Evolutionary conservation across 2,797 vertebrate species (phyloP).

Genomic region (Orientallactaga sibirica): DNA sequence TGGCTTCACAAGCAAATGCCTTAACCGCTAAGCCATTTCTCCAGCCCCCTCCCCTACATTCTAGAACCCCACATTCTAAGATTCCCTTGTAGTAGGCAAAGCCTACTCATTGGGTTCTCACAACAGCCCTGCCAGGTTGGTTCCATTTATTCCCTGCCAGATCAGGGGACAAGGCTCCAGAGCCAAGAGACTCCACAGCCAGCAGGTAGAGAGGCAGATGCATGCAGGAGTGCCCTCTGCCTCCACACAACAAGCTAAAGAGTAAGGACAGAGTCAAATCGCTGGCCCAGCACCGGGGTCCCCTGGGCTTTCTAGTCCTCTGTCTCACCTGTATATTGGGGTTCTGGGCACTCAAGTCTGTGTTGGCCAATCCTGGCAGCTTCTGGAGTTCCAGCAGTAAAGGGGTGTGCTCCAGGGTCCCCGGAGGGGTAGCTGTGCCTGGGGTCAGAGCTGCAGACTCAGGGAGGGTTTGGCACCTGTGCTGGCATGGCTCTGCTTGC

Average conservation of each 20-base stretch:
- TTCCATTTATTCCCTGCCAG: background rate
- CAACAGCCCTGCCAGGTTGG: background rate
- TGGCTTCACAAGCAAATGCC: too few species aligned
- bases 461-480: slow-evolving; percentile 86
- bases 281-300: background rate
- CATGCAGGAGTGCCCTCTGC: background rate
- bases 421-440: slow-evolving; percentile 75
- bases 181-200: background rate
- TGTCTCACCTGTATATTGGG: slow-evolving; percentile 94
- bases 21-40: too few species aligned
- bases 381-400: slow-evolving; percentile 94
- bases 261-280: background rate
- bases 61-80: background rate
- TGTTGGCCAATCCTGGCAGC: slow-evolving; percentile 92
- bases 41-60: too few species aligned
- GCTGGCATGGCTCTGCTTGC: slow-evolving; percentile 84
- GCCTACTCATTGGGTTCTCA: background rate
- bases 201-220: background rate
- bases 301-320: background rate
- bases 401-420: slow-evolving; percentile 89
- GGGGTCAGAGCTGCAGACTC: slow-evolving; percentile 86
- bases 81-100: background rate
- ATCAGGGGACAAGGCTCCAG: background rate
- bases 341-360: slow-evolving; percentile 93
- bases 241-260: too few species aligned